Evolutionary conservation across 2,888 invertebrate genomes (phyloP).

Genomic region (Rhamphomyia laevipes): DNA sequence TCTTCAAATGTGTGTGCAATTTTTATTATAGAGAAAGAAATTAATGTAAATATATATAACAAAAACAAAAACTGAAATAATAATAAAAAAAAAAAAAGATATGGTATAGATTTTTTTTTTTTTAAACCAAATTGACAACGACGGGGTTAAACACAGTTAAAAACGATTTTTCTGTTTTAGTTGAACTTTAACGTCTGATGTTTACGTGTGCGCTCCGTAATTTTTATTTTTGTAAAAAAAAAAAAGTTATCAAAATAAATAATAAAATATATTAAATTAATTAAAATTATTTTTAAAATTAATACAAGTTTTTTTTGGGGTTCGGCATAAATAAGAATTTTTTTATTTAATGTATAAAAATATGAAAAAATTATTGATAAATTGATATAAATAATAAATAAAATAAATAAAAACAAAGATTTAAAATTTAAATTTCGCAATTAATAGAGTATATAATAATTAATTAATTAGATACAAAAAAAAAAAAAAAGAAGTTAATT

Average conservation of each 20-base stretch:
- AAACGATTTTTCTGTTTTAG: background rate
- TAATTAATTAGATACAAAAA: too few relatives aligned
- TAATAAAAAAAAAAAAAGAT: too few relatives aligned
- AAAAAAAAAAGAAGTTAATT: too few relatives aligned
- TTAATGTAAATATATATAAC: too few relatives aligned
- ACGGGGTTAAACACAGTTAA: background rate
- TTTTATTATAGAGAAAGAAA: too few relatives aligned
- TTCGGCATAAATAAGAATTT: background rate
- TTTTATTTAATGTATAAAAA: background rate
- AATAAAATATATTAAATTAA: background rate
- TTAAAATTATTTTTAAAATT: slow-evolving; percentile 4
- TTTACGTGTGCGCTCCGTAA: slow-evolving; percentile 23
- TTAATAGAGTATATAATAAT: too few relatives aligned
- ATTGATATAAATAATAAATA: background rate
- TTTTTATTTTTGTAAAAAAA: background rate
- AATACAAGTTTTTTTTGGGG: slow-evolving; percentile 2
- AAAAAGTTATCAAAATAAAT: background rate
- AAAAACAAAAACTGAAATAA: too few relatives aligned
- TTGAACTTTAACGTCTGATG: slow-evolving; percentile 19
- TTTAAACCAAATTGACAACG: background rate
- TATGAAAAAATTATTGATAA: background rate
- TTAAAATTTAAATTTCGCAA: too few relatives aligned
- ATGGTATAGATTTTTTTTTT: too few relatives aligned
- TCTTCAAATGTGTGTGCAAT: too few relatives aligned
- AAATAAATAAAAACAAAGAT: background rate